Conservation (phyloP, 2,113 vertebrate species). For the Sitta europaea region DNA sequence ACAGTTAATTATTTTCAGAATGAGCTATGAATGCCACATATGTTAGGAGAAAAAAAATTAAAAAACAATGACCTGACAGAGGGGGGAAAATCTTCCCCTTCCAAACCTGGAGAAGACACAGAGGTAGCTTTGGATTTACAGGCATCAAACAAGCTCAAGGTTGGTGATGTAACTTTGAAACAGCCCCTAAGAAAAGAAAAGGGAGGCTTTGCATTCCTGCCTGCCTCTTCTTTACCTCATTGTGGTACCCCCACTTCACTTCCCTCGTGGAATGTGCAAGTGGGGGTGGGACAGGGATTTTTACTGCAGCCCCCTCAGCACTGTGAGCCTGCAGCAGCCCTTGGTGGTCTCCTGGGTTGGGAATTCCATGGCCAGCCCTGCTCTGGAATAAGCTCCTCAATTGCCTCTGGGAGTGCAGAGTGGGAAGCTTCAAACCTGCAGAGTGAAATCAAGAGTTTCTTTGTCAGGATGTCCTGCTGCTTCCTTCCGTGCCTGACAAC, state of each 20-base stretch:
- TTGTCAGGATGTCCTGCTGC: neutral
- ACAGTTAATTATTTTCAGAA: neutral
- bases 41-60: neutral
- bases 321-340: neutral
- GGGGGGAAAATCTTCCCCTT: neutral
- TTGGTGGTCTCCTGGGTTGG: too few species aligned
- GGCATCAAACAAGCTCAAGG: neutral
- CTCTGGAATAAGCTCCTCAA: neutral
- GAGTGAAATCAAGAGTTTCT: neutral
- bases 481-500: neutral
- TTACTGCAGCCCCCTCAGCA: accelerated
- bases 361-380: accelerated
- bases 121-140: neutral
- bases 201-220: neutral
- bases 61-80: neutral
- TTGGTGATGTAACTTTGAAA: neutral
- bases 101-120: neutral
- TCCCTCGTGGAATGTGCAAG: neutral
- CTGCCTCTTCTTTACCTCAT: neutral
- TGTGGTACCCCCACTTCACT: neutral
- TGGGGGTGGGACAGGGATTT: neutral
- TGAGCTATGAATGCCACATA: neutral
- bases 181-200: neutral
- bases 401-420: neutral
- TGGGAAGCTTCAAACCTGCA: neutral